These are phyloP conservation scores for Acanthosepion esculentum DNA, from an alignment of 2,888 invertebrate genomes.

Conservation along the genomic window DNA sequence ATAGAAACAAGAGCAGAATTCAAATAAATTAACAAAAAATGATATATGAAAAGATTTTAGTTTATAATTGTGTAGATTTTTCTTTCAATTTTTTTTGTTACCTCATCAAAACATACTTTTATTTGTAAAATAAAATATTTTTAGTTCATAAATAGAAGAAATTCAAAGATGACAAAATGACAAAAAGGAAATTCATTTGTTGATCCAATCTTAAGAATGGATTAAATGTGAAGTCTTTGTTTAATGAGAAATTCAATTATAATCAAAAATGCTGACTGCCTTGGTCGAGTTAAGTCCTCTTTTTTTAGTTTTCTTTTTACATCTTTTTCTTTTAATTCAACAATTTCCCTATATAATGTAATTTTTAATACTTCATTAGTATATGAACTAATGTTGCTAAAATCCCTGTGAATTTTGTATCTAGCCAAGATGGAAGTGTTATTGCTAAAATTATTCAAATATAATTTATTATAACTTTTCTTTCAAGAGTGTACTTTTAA, in stretches of 20 bases:
- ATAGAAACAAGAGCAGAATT: not conserved
- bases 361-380: not conserved
- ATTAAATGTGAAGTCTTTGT: not conserved
- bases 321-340: not conserved
- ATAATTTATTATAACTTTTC: no score
- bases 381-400: not conserved
- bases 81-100: no score
- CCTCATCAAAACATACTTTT: not conserved
- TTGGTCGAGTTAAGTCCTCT: not conserved
- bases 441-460: no score
- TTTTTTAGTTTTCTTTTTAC: not conserved
- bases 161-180: no score
- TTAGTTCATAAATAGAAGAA: no score
- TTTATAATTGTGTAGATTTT: not conserved
- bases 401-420: no score
- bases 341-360: not conserved
- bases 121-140: not conserved
- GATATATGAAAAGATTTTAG: not conserved
- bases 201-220: no score
- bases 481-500: no score
- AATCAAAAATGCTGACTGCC: not conserved
- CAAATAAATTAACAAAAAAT: not conserved
- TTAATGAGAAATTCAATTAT: not conserved
- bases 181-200: no score
- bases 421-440: no score